A percentile compares a stretch with the other conserved stretches of the same genome.
phyloP scores from a whole-genome alignment of 2,888 invertebrate genomes.

The Phortica okadai region DNA sequence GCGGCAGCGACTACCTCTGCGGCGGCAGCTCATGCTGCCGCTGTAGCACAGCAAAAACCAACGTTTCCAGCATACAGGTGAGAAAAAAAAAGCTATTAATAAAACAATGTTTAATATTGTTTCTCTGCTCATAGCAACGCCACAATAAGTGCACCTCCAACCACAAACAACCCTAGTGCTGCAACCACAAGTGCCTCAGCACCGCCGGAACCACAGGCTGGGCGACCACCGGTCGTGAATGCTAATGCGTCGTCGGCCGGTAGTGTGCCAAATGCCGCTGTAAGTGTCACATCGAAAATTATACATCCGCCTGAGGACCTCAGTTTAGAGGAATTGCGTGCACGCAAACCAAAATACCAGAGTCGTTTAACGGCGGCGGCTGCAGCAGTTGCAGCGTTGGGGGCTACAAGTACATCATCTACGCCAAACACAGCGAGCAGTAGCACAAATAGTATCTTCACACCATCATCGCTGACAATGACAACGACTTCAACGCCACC shows the following conservation, averaged over 20 bases:
- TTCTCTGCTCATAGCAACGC: conserved; percentile 78
- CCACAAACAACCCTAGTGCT: conserved; percentile 76
- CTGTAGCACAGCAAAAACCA: conserved; percentile 81
- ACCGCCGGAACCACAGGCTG: conserved; percentile 55
- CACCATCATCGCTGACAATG: conserved; percentile 71
- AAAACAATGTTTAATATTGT: background rate
- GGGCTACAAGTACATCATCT: conserved; percentile 14
- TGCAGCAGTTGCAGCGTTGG: conserved; percentile 44
- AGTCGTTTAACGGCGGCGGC: conserved; percentile 75
- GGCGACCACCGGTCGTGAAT: conserved; percentile 52
- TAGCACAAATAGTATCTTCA: conserved; percentile 41
- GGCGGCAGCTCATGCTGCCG: conserved; percentile 75
- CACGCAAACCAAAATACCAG: conserved; percentile 83
- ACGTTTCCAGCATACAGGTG: conserved; percentile 89
- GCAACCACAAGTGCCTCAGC: conserved; percentile 75
- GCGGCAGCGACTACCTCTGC: conserved; percentile 83
- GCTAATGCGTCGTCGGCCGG: conserved; percentile 51
- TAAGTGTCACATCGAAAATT: conserved; percentile 91
- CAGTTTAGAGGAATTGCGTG: conserved; percentile 90
- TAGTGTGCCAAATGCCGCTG: conserved; percentile 81
- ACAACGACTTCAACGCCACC: conserved; percentile 55
- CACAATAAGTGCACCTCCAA: conserved; percentile 87
- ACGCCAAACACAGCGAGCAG: conserved; percentile 47
- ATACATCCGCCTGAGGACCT: conserved; percentile 96
- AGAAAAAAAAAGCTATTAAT: conserved; percentile 33